These are phyloP conservation scores for Thermophis baileyi DNA, from an alignment of 2,113 vertebrate species.

Conservation along the genomic window DNA sequence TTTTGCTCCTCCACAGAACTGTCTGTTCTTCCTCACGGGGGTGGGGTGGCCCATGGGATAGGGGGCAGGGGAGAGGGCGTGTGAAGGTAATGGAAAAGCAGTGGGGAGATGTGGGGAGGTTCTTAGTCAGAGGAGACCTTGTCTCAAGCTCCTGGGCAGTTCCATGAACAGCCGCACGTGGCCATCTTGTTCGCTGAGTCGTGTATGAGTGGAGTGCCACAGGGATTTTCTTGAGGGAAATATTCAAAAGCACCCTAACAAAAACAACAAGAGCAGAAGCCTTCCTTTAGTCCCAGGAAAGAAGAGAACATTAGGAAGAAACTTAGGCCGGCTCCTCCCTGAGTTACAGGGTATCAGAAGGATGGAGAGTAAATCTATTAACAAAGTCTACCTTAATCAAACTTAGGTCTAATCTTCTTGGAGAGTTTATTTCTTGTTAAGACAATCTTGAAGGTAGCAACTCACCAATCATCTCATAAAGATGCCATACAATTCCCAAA, in stretches of 20 bases:
- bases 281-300: background rate
- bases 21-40: background rate
- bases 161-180: background rate
- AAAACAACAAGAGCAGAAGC: background rate
- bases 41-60: rapidly evolving
- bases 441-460: background rate
- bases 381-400: background rate
- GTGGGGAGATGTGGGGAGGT: background rate
- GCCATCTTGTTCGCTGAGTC: no score
- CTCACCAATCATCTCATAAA: background rate
- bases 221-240: background rate
- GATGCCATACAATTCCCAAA: background rate
- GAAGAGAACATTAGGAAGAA: background rate
- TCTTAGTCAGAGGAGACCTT: background rate
- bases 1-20: background rate
- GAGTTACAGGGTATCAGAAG: background rate
- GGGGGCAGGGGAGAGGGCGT: background rate
- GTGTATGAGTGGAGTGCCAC: background rate
- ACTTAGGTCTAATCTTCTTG: background rate
- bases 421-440: background rate
- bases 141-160: background rate
- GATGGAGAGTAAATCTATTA: background rate
- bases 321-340: background rate
- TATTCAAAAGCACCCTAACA: background rate
- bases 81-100: background rate